Base-by-base conservation (phyloP, 2,888 invertebrate species). In the Pherbina coryleti region DNA sequence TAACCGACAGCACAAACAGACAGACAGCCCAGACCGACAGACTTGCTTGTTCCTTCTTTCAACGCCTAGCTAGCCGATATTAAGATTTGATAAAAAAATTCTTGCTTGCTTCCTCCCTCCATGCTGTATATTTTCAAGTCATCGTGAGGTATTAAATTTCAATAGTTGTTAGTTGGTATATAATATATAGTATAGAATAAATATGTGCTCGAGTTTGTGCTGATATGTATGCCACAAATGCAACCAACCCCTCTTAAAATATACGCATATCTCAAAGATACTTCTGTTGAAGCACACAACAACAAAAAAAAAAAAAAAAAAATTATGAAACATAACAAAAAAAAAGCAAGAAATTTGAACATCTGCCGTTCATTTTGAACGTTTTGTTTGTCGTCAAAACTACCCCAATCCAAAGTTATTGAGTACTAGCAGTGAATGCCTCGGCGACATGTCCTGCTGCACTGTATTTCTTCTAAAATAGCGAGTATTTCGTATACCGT, bases 311-410 rank as follows among this genome's bases (percentile, higher is more conserved):
- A 19, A 28, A 60, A 28, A 28, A 8, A 14, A 11, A 60, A 22
- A 60, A 9, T 3, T 28, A 25, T 11, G 14, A 53, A 53, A 70
- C 53, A 22, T 25, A 34, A n/a, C 17, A 53, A 53, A 14, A 53
- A 72, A 19, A 57, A 34, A 34, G 28, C 49, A 74, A 74, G 83
- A 84, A 86, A 86, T 85, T 84, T 82, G 82, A 86, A 86, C 86
- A 86, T 84, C 86, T 86, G 86, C 83, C 82, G 81, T 75, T 82
- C 72, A 66, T 72, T 70, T 70, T 55, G 57, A 34, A 44, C 60
- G 72, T 72, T 57, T 44, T 37, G 22, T 28, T 53, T 62, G n/a
- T 60, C 60, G 37, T 73, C n/a, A 49, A 66, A 66, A 66, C 66
- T 75, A 75, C 74, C 66, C 44, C 44, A 34, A 25, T 55, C 25